phyloP scores from a whole-genome alignment of 2,113 vertebrate species.

The Gulo gulo region DNA sequence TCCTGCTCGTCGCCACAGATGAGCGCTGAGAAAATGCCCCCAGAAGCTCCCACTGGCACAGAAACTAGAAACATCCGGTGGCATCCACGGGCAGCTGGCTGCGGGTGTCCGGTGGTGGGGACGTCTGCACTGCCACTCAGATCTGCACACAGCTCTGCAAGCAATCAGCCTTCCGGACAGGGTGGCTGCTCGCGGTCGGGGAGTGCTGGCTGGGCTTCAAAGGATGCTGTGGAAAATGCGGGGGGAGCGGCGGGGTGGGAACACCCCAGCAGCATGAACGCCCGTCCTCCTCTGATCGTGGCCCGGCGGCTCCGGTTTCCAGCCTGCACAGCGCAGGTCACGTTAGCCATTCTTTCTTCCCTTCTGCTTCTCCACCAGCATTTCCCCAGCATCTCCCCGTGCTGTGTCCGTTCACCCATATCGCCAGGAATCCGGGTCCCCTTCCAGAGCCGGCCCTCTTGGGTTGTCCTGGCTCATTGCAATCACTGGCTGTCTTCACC shows the following conservation, averaged over 20 bases:
- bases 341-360: background rate
- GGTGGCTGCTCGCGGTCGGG: background rate
- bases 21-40: constrained; percentile 32
- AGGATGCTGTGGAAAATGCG: background rate
- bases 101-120: constrained; percentile 8
- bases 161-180: constrained; percentile 17
- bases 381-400: background rate
- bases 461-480: too few relatives aligned
- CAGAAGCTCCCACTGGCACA: constrained; percentile 39
- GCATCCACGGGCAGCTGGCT: constrained; percentile 62
- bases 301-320: background rate
- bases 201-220: constrained; percentile 56
- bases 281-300: background rate
- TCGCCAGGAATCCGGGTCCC: rapidly evolving
- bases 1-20: constrained; percentile 38
- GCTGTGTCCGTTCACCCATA: background rate
- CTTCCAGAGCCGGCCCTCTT: background rate
- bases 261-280: background rate
- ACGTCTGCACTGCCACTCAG: background rate
- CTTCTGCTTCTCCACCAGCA: background rate
- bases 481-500: background rate
- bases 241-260: background rate
- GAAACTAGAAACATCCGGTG: constrained; percentile 67
- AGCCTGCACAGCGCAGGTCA: background rate
- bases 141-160: constrained; percentile 25